A percentile compares a stretch with the other conserved stretches of the same genome.
phyloP scores from a whole-genome alignment of 2,113 vertebrate genomes.

The Podiceps cristatus region DNA sequence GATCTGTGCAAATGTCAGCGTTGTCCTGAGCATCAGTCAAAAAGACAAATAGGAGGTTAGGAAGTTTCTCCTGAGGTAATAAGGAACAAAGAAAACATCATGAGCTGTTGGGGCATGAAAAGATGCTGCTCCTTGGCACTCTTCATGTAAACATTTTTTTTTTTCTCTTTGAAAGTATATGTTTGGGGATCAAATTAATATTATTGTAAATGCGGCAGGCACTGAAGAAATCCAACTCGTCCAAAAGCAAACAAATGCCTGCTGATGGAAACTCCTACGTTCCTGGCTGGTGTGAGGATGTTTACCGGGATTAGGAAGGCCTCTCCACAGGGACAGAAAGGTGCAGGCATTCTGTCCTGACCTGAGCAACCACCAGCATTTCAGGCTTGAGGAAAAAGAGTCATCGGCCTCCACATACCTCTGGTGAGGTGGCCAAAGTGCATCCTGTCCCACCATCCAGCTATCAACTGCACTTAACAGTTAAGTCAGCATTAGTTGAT shows the following conservation, averaged over 20 bases:
- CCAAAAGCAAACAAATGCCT: background rate
- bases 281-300: background rate
- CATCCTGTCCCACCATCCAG: conserved; percentile 43
- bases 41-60: background rate
- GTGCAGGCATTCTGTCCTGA: background rate
- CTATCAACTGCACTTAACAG: background rate
- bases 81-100: background rate
- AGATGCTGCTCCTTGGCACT: background rate
- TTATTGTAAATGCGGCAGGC: background rate
- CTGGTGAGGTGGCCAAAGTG: conserved; percentile 17
- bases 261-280: background rate
- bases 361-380: conserved; percentile 19
- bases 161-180: background rate
- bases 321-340: background rate
- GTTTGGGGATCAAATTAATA: background rate
- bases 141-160: background rate
- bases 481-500: background rate
- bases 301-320: background rate
- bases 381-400: conserved; percentile 32
- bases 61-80: background rate
- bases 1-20: background rate
- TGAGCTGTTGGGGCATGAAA: background rate
- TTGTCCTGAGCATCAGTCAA: background rate
- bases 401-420: conserved; percentile 6
- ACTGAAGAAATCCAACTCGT: background rate